Evolutionary conservation across 2,888 invertebrate genomes (phyloP).

Genomic region (Troglohyphantes excavatus): DNA sequence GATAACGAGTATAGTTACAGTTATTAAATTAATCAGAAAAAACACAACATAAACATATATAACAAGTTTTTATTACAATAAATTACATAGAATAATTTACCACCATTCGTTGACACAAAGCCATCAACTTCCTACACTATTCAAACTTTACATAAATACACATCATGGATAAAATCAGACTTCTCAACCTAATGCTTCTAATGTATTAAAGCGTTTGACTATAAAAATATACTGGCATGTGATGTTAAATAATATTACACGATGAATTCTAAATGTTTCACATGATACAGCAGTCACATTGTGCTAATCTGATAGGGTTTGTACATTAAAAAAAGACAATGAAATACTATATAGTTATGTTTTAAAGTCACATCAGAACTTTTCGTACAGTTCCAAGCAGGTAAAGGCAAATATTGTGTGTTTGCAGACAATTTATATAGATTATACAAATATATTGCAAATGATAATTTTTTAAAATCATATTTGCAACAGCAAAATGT

Average conservation of each 20-base stretch:
- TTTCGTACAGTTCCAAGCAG: not conserved
- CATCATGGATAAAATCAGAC: constrained; percentile 4
- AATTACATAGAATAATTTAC: constrained; percentile 29
- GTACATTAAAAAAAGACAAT: constrained; percentile 10
- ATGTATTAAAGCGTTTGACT: constrained; percentile 10
- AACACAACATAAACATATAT: not conserved
- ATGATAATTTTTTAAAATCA: too few relatives aligned
- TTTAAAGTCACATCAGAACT: not conserved
- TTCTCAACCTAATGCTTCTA: not conserved
- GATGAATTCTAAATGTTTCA: constrained; percentile 33
- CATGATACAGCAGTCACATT: constrained; percentile 24
- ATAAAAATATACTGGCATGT: constrained; percentile 15
- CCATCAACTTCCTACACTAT: constrained; percentile 33
- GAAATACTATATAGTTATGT: not conserved
- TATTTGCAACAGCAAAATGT: too few relatives aligned
- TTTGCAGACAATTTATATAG: not conserved
- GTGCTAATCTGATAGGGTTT: constrained; percentile 39
- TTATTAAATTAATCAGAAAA: too few relatives aligned
- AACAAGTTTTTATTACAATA: constrained; percentile 23
- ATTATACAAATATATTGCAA: too few relatives aligned
- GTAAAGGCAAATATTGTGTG: not conserved
- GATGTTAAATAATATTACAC: constrained; percentile 25
- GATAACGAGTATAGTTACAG: too few relatives aligned
- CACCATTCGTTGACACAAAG: not conserved
- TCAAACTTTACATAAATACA: constrained; percentile 1